Conservation (phyloP, 2,113 vertebrate species). For the Acrocephalus arundinaceus region DNA sequence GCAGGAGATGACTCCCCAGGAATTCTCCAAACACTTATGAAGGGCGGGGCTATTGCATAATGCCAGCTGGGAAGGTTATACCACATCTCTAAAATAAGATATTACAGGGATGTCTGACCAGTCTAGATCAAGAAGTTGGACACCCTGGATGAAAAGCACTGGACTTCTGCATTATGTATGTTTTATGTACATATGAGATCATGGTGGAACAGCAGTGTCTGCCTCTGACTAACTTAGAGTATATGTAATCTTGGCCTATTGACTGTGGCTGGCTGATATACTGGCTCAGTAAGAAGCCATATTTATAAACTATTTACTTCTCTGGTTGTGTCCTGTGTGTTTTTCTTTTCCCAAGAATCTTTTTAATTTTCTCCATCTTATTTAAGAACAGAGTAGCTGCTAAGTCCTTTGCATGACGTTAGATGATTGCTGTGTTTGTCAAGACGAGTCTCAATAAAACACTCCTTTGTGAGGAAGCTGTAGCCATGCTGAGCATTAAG, state of each 20-base stretch:
- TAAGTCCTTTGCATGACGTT: background rate
- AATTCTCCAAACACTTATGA: background rate
- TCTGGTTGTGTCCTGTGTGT: background rate
- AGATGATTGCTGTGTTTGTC: background rate
- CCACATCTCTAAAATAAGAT: conserved; percentile 16
- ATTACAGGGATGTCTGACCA: conserved; percentile 9
- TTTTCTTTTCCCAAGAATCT: background rate
- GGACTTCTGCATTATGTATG: background rate
- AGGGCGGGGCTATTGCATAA: conserved; percentile 19
- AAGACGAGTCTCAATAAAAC: background rate
- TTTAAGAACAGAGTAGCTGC: background rate
- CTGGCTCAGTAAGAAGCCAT: background rate
- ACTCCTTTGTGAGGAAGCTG: background rate
- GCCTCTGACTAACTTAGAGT: background rate
- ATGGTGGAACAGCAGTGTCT: background rate
- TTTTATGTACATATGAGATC: conserved; percentile 11
- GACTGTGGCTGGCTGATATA: background rate
- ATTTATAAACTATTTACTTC: background rate
- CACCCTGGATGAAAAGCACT: background rate
- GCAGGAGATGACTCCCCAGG: background rate
- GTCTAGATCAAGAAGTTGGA: background rate
- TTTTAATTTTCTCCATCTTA: background rate
- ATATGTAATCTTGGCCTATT: background rate
- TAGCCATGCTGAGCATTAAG: background rate
- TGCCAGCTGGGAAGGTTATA: background rate